Base-by-base conservation (phyloP, 1,140 invertebrate genomes). In the Panonychus citri region DNA sequence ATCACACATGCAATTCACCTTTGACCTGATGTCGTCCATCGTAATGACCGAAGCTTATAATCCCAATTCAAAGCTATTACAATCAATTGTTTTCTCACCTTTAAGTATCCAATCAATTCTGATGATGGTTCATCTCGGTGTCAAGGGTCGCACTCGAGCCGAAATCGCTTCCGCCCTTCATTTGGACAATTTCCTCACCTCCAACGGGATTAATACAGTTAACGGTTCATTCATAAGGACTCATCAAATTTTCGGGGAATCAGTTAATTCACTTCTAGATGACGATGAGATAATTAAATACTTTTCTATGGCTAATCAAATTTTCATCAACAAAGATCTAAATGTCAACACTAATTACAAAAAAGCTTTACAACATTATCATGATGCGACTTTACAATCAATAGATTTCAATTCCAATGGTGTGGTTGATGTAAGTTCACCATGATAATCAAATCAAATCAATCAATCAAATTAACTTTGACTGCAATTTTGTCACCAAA, bases 81-180 rank as follows among this genome's bases (percentile, higher is more conserved):
- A 61, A 39, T 59, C 60, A 21, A 17, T 88, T 59, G 76, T 83
- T n/a, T 66, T 87, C 3, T 87, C 84, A 12, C 84, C 85, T 0
- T 86, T 86, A 61, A 83, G 82, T 0, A 76, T 83, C 56, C 83
- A 80, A 1, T 85, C 82, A 3, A 76, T 85, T 64, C 65, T 88
- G 3, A 82, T 84, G 3, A 86, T 88, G 83, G 77, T 87, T 34
- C 87, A 86, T 66, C 74, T 89, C 40, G 85, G 85, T 3, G 83
- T 85, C 3, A 73, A 81, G 59, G 84, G 85, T 37, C 75, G 79
- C n/a, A 88, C 85, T 0, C 85, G 83, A 1, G 81, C 81, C 1
- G 82, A 87, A 73, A 85, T 89, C 79, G 86, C 87, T 64, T 81
- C 85, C 60, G 75, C 87, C 15, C 71, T 89, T 0, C 79, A 80